These are phyloP conservation scores for Mustela nigripes DNA, from an alignment of 2,113 vertebrate genomes.

Conservation along the genomic window DNA sequence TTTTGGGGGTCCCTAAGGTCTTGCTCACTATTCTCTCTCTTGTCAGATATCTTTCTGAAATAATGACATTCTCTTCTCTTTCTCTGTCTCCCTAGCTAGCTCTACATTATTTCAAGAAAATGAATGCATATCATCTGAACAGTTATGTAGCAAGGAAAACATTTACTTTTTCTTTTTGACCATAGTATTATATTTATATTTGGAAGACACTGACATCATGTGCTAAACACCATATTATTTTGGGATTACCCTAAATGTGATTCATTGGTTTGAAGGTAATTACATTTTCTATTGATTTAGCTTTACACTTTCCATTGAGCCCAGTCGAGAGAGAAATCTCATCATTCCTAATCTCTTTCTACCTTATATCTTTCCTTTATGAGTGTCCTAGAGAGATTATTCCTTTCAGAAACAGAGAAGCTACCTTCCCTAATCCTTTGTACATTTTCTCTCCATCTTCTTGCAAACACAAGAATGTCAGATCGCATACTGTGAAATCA, in stretches of 20 bases:
- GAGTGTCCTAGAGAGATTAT: too few relatives aligned
- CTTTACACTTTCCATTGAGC: neutral
- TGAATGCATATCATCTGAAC: neutral
- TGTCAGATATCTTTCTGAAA: neutral
- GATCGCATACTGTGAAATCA: neutral
- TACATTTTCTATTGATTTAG: conserved; percentile 6
- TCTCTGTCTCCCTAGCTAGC: neutral
- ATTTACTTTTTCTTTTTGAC: neutral
- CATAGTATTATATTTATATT: neutral
- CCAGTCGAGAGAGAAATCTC: neutral
- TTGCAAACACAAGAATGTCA: neutral
- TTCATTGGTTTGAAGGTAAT: neutral
- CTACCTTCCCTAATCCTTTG: neutral
- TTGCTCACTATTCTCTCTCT: neutral
- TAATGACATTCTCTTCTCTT: neutral
- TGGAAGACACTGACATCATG: neutral
- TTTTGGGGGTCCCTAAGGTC: neutral
- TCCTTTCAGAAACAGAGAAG: neutral
- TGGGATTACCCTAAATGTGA: neutral
- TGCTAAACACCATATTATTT: neutral
- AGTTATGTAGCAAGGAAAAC: neutral
- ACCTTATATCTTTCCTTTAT: neutral
- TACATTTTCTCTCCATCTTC: neutral
- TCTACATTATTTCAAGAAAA: neutral
- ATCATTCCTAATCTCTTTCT: neutral